Evolutionary conservation across 2,797 vertebrate genomes (phyloP).

Genomic region (Pyrocephalus nanus): DNA sequence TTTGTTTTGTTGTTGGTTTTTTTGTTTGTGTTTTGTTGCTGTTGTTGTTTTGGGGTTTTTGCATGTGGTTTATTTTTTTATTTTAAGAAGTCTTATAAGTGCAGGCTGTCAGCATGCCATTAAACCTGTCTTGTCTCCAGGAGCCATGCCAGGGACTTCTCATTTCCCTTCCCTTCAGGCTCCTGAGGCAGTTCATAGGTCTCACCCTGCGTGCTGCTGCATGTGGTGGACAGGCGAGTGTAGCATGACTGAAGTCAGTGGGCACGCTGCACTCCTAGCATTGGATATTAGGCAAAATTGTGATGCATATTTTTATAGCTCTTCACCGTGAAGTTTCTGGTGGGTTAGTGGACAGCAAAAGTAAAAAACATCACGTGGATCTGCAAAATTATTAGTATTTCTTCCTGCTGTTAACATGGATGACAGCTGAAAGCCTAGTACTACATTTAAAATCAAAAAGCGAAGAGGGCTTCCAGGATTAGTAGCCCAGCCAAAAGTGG

Average conservation of each 20-base stretch:
- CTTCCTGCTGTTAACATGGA: slow-evolving; percentile 22
- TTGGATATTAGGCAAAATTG: background rate
- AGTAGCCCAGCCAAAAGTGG: slow-evolving; percentile 17
- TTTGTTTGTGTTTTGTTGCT: background rate
- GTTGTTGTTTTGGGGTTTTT: too few species aligned
- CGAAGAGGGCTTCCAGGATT: background rate
- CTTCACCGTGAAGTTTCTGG: background rate
- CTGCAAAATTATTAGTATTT: slow-evolving; percentile 9
- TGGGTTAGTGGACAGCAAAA: background rate
- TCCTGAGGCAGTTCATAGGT: background rate
- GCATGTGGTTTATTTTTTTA: background rate
- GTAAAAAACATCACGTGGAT: background rate
- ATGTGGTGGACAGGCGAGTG: rapidly evolving
- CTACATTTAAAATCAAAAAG: background rate
- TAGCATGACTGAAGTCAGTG: background rate
- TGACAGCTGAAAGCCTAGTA: slow-evolving; percentile 20
- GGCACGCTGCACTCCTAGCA: background rate
- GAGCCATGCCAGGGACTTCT: background rate
- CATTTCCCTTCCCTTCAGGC: background rate
- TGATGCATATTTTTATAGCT: background rate
- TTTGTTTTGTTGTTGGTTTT: too few species aligned
- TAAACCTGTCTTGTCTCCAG: background rate
- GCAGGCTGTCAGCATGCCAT: background rate
- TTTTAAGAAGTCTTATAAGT: background rate
- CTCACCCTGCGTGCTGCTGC: background rate